phyloP scores from a whole-genome alignment of 1,140 invertebrate species.

The Drosophila sucinea region DNA sequence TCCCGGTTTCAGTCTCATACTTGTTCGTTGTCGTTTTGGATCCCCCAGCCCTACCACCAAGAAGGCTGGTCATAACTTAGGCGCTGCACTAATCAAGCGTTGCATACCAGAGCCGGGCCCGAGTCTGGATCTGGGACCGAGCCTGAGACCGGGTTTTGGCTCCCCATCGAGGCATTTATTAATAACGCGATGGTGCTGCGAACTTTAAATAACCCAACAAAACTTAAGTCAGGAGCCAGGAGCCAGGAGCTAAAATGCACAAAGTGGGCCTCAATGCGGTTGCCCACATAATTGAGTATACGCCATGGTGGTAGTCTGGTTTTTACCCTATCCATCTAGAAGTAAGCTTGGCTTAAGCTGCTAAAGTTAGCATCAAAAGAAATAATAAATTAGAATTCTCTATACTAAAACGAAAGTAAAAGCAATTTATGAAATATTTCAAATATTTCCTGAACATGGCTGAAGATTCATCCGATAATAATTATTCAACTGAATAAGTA shows the following conservation, averaged over 20 bases:
- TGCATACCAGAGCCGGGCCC: conserved; percentile 47
- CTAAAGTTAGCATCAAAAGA: too few relatives aligned
- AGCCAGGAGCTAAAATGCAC: conserved; percentile 13
- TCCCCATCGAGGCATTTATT: conserved; percentile 63
- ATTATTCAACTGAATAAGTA: too few relatives aligned
- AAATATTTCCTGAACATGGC: too few relatives aligned
- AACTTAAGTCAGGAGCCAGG: conserved; percentile 41
- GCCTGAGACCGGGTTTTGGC: conserved; percentile 12
- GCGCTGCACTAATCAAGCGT: conserved; percentile 67
- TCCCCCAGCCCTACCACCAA: background rate
- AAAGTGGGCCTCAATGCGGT: conserved; percentile 21
- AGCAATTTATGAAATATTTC: too few relatives aligned
- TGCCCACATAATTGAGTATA: conserved; percentile 52
- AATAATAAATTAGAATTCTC: too few relatives aligned
- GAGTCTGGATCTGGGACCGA: background rate
- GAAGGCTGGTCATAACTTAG: conserved; percentile 52
- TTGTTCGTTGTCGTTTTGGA: conserved; percentile 3
- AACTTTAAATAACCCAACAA: conserved; percentile 67
- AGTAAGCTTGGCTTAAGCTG: background rate
- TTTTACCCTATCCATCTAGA: background rate
- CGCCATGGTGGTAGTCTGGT: conserved; percentile 13
- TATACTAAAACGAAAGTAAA: too few relatives aligned
- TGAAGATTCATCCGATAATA: too few relatives aligned
- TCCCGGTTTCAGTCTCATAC: background rate
- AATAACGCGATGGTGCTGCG: conserved; percentile 53